Conservation (phyloP, 2,113 vertebrate genomes). For the Amblyornis subalaris region DNA sequence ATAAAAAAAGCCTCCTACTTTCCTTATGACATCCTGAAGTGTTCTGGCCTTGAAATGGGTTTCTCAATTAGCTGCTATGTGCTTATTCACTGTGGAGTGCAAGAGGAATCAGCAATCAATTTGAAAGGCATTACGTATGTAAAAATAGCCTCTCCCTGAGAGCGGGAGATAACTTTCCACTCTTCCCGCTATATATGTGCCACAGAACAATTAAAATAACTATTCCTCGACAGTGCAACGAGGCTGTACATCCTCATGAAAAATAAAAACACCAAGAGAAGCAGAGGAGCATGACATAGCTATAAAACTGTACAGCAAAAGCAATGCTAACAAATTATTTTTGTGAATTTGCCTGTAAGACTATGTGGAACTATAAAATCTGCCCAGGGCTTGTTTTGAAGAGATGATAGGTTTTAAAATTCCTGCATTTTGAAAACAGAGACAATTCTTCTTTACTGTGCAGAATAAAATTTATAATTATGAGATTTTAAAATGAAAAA, state of each 20-base stretch:
- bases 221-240: background rate
- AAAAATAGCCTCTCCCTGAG: slow-evolving; percentile 37
- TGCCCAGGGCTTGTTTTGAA: background rate
- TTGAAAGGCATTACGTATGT: slow-evolving; percentile 6
- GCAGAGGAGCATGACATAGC: background rate
- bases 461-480: background rate
- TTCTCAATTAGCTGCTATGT: slow-evolving; percentile 8
- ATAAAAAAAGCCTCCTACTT: slow-evolving; percentile 31
- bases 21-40: slow-evolving; percentile 24
- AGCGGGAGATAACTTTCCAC: background rate
- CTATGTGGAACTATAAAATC: background rate
- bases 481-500: background rate
- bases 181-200: background rate
- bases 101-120: slow-evolving; percentile 35
- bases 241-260: background rate
- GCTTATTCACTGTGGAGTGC: slow-evolving; percentile 7
- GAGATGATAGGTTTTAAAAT: background rate
- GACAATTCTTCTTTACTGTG: background rate
- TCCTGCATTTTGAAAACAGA: background rate
- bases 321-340: background rate
- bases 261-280: background rate
- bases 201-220: slow-evolving; percentile 11
- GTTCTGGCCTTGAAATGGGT: slow-evolving; percentile 18
- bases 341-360: background rate
- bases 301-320: background rate